phyloP scores from a whole-genome alignment of 1,140 invertebrate species.

The Lepidurus packardi region DNA sequence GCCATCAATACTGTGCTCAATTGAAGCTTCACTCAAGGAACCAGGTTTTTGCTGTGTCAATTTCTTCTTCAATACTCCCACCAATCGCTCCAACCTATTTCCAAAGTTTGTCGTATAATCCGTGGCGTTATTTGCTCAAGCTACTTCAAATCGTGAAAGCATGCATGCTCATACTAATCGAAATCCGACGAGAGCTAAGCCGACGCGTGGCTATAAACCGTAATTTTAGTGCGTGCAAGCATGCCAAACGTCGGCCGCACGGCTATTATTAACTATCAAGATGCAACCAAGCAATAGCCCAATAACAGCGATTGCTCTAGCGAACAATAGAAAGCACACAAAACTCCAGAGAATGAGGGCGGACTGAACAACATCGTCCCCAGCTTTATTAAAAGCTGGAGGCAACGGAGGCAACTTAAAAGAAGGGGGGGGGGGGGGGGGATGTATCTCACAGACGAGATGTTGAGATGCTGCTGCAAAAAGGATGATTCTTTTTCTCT shows the following conservation, averaged over 20 bases:
- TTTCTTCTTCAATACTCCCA: constrained; percentile 22
- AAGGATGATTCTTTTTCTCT: background rate
- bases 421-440: background rate
- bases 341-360: background rate
- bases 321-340: constrained; percentile 1
- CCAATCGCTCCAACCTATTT: constrained; percentile 14
- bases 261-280: constrained; percentile 17
- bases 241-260: background rate
- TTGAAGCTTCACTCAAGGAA: background rate
- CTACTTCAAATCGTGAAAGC: background rate
- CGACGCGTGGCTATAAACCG: background rate
- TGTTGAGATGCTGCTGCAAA: background rate
- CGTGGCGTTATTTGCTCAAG: background rate
- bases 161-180: constrained; percentile 5
- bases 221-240: background rate
- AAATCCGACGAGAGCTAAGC: background rate
- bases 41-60: constrained; percentile 10
- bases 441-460: background rate
- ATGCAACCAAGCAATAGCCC: constrained; percentile 18
- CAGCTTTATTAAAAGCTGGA: constrained; percentile 19
- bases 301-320: constrained; percentile 13
- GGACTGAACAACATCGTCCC: constrained; percentile 13
- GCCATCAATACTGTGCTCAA: background rate
- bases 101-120: background rate
- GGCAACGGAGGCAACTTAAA: constrained; percentile 21